Percentiles rank a stretch among this genome's conserved stretches.
These are phyloP conservation scores for Rana temporaria DNA, from an alignment of 2,113 vertebrate genomes.

Conservation along the genomic window DNA sequence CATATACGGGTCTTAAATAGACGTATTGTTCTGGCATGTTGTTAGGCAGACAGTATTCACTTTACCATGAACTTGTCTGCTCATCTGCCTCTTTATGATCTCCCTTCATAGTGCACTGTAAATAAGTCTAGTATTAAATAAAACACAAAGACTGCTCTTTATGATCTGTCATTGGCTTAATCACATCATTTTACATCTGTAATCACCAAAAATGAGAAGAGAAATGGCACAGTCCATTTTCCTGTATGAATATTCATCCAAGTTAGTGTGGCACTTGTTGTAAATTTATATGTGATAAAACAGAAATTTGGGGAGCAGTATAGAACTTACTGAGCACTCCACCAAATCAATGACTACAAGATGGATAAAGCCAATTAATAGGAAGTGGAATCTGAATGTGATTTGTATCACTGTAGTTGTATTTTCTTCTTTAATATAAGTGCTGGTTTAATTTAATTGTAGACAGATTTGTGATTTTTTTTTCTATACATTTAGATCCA, in stretches of 20 bases:
- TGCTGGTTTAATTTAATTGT: too few relatives aligned
- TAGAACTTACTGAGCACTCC: too few relatives aligned
- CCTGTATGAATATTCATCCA: neutral
- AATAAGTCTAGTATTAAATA: conserved; percentile 60
- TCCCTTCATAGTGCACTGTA: conserved; percentile 56
- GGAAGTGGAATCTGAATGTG: too few relatives aligned
- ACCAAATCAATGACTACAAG: too few relatives aligned
- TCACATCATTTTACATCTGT: conserved; percentile 10
- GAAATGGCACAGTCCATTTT: neutral
- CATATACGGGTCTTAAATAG: conserved; percentile 76
- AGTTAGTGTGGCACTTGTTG: neutral
- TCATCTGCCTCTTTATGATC: conserved; percentile 62
- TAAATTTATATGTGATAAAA: too few relatives aligned
- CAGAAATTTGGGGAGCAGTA: too few relatives aligned
- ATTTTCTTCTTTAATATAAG: too few relatives aligned
- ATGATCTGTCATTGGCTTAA: conserved; percentile 3
- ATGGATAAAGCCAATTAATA: too few relatives aligned
- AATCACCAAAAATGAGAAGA: neutral
- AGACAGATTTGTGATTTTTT: too few relatives aligned
- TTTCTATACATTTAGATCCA: too few relatives aligned
- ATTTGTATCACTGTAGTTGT: too few relatives aligned
- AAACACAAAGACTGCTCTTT: conserved; percentile 62
- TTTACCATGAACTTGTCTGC: conserved; percentile 72
- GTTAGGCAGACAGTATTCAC: conserved; percentile 76
- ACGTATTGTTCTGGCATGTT: conserved; percentile 71